Base-by-base conservation (phyloP, 2,888 invertebrate genomes). In the Leucoma salicis region DNA sequence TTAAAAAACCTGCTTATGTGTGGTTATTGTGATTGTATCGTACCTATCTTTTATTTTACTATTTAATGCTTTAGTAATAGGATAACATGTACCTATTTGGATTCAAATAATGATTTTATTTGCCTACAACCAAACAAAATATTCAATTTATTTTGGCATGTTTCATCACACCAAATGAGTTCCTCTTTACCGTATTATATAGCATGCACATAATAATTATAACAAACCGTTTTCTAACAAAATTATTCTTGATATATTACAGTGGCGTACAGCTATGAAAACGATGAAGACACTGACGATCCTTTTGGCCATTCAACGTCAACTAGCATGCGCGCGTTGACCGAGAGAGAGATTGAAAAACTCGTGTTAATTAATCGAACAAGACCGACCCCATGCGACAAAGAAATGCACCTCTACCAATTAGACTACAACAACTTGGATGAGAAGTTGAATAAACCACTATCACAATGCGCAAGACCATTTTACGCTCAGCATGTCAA, bases 331-430 rank as follows among this genome's bases (percentile, higher is more conserved):
- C 74, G 87, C 51, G 78, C 13, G 14, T 11, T 78, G 28, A 70
- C 89, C 57, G 91, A 93, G 63, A 78, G 92, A 57, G 84, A 92
- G 63, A 91, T 93, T 72, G 92, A 94, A 56, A 91, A 92, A 49
- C 81, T 91, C 6, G 91, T 95, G 1, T 84, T 93, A 35, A 92
- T 95, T 61, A 94, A 93, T 57, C 90, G 96, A 66, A 97, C 97
- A 0, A 90, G 94, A 31, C 95, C 96, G 0, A 94, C 95, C 41
- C 95, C 96, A 3, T 97, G 97, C 74, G 97, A 97, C 75, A 92
- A 95, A 73, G 93, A 95, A 74, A 90, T 92, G 69, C 87, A 78
- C 33, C 74, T 92, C 1, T 92, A 92, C 70, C 86, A 91, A 65
- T 67, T 92, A 14, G 83, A 89, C 11, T 86, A 83, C 50, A 84